phyloP scores from a whole-genome alignment of 2,888 invertebrate genomes.

The Drosophila eohydei region DNA sequence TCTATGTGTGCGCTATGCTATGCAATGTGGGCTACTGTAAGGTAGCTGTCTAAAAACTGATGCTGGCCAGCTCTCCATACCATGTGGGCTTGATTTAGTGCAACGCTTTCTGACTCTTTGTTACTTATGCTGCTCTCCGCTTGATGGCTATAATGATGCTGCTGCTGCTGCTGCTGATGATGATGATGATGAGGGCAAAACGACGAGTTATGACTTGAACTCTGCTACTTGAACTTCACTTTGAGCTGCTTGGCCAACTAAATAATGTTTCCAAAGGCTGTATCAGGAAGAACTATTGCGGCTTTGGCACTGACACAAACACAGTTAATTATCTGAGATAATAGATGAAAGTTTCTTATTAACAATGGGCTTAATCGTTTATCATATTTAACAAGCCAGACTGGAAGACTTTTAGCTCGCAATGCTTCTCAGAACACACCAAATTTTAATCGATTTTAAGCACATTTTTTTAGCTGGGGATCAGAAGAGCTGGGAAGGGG shows the following conservation, averaged over 20 bases:
- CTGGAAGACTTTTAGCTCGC: too few species aligned
- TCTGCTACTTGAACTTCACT: constrained; percentile 57
- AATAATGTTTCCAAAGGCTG: constrained; percentile 16
- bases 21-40: constrained; percentile 60
- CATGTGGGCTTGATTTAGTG: constrained; percentile 76
- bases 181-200: constrained; percentile 37
- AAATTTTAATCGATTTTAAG: too few species aligned
- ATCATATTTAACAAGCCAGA: background rate
- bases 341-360: background rate
- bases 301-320: background rate
- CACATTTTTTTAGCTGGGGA: too few species aligned
- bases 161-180: constrained; percentile 24
- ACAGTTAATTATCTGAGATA: background rate
- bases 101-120: constrained; percentile 54
- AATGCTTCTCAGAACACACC: too few species aligned
- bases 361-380: background rate
- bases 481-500: too few species aligned
- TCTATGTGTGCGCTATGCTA: background rate
- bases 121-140: constrained; percentile 22
- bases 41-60: constrained; percentile 64
- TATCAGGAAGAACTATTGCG: background rate
- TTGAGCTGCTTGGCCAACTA: constrained; percentile 26
- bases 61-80: constrained; percentile 51
- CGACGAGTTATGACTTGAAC: constrained; percentile 53
- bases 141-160: constrained; percentile 36